Base-by-base conservation (phyloP, 2,888 invertebrate genomes). In the Stenodera caucasica region DNA sequence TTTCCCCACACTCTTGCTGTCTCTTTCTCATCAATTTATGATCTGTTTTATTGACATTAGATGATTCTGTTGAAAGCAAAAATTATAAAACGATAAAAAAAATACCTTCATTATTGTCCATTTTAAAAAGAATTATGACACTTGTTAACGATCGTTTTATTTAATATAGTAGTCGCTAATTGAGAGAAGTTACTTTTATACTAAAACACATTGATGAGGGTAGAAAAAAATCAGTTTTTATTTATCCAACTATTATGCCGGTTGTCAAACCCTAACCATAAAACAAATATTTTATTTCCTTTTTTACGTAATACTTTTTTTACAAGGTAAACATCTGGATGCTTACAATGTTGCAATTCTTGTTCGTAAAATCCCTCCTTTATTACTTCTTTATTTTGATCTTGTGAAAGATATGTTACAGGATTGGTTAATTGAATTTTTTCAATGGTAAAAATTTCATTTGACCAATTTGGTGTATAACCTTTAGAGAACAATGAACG, bases 381-480 rank as follows among this genome's bases (percentile, higher is more conserved):
- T 8, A 76, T 70, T 6, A 67, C 54, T 55, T 65, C 49, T 50
- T 53, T 58, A 33, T 60, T 26, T n/a, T 58, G 66, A 66, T 77
- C 76, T 57, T 67, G 63, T 6, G 77, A 60, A 23, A 65, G 55
- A 58, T 76, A 75, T 0, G 74, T 77, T 5, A 67, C 63, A 11
- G 76, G 77, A 65, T 70, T 71, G 5, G 74, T 74, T 14, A 65
- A 61, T 32, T 71, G 55, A 5, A 76, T 68, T 67, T 72, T 67
- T 23, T 5, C 49, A 29, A 78, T 67, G 49, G 59, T 72, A 60
- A 78, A 80, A 45, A 78, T 64, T 63, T 79, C 77, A 1, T 70
- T 74, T 2, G 74, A 65, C 75, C 76, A 78, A 54, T 74, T 75
- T 0, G 75, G 73, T 1, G 69, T 70, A 53, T 76, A 79, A 5